These are phyloP conservation scores for Apostichopus californicus DNA, from an alignment of 35 echinoderm and acorn worm genomes.

Conservation along the genomic window DNA sequence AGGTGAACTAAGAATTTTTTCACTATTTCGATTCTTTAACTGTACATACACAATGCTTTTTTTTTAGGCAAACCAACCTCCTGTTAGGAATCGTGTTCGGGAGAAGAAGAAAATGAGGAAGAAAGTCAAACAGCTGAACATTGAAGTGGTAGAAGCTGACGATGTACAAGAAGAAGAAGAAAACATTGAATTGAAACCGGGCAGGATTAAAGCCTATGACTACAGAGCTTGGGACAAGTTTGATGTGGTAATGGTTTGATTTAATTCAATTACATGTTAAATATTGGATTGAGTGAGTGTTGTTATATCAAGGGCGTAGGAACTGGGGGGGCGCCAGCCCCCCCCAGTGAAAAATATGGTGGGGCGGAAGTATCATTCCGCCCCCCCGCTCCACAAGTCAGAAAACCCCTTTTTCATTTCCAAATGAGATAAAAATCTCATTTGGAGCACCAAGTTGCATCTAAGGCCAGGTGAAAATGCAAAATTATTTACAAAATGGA, in stretches of 20 bases:
- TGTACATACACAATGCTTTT: neutral
- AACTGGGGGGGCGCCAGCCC: too few species aligned
- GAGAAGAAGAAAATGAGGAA: slow-evolving; percentile 52
- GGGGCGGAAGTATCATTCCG: too few species aligned
- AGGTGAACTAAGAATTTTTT: too few species aligned
- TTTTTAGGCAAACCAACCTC: slow-evolving; percentile 53
- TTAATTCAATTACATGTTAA: neutral
- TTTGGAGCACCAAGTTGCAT: too few species aligned
- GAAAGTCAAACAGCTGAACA: slow-evolving; percentile 30
- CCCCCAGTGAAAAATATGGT: too few species aligned
- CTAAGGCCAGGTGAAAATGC: too few species aligned
- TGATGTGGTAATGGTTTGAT: slow-evolving; percentile 85
- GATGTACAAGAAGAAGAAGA: neutral
- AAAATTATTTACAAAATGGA: too few species aligned
- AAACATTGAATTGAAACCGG: slow-evolving; percentile 29
- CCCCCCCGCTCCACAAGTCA: too few species aligned
- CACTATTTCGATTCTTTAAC: too few species aligned
- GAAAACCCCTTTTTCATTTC: too few species aligned
- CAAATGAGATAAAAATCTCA: too few species aligned
- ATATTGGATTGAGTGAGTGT: neutral
- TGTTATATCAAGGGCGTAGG: too few species aligned
- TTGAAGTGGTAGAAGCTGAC: slow-evolving; percentile 29
- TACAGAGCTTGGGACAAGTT: slow-evolving; percentile 97
- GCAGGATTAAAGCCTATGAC: slow-evolving; percentile 81
- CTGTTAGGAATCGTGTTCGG: slow-evolving; percentile 71